Evolutionary conservation across 30 jellyfish, hydroid and myxozoan species (phyloP).

Genomic region (Turritopsis dohrnii): DNA sequence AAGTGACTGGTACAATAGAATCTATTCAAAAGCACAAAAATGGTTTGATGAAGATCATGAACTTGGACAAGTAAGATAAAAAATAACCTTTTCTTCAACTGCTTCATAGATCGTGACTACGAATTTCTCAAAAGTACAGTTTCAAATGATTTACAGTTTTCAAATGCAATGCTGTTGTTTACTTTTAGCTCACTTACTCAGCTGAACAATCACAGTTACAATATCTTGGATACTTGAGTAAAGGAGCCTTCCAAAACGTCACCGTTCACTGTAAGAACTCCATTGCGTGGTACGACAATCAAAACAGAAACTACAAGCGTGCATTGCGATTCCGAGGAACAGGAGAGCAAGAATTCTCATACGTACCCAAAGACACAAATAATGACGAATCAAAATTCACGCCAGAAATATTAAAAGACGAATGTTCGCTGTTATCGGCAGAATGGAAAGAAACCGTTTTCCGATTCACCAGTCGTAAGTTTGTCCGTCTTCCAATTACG

Average conservation of each 20-base stretch:
- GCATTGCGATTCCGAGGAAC: slow-evolving; percentile 71
- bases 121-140: too few species aligned
- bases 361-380: slow-evolving; percentile 29
- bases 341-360: slow-evolving; percentile 56
- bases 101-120: too few species aligned
- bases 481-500: slow-evolving; percentile 75
- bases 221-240: slow-evolving; percentile 77
- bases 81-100: too few species aligned
- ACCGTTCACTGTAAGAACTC: slow-evolving; percentile 77
- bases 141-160: too few species aligned
- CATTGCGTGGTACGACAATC: slow-evolving; percentile 75
- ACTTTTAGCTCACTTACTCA: slow-evolving; percentile 61
- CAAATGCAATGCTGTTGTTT: not conserved
- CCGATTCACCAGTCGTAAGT: slow-evolving; percentile 66
- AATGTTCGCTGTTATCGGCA: slow-evolving; percentile 51
- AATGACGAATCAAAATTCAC: slow-evolving; percentile 34
- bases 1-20: slow-evolving; percentile 59
- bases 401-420: slow-evolving; percentile 66
- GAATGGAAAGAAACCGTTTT: slow-evolving; percentile 71
- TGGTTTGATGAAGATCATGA: slow-evolving; percentile 91
- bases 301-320: slow-evolving; percentile 60
- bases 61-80: slow-evolving; percentile 52
- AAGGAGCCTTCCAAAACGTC: slow-evolving; percentile 79
- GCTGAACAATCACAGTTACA: slow-evolving; percentile 70
- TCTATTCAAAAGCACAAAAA: slow-evolving; percentile 72